Base-by-base conservation (phyloP, 1,140 invertebrate species). In the Centruroides sculpturatus region DNA sequence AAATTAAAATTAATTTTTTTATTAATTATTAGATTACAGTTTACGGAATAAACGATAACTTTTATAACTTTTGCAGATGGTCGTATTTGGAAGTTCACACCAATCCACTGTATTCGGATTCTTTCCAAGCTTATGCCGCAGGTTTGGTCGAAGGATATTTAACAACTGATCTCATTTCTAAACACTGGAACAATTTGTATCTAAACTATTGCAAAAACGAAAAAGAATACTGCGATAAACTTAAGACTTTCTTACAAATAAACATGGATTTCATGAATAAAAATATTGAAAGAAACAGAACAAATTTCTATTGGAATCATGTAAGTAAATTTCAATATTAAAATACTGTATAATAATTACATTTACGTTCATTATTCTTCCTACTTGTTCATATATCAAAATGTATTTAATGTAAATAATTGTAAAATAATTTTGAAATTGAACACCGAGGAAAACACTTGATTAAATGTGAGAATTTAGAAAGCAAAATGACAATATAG, bases 111-210 rank as follows among this genome's bases (percentile, higher is more conserved):
- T 86, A 83, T 72, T 56, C 64, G 1, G 71, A 77, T 71, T 78
- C 80, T 64, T 78, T 86, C 7, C 91, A 94, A 75, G 88, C 88
- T 0, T 91, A 85, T 71, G 85, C 86, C 3, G 89, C 90, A n/a
- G 92, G 92, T 8, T 77, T 89, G n/a, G 76, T 89, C 1, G 91
- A 94, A 74, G 90, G 89, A 0, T 83, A 82, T 41, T 70, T 89
- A 1, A 89, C 87, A 4, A 85, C 84, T 80, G 82, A 85, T 65
- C 76, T 90, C 36, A 91, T 93, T 57, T 81, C 85, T 69, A 81
- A 83, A 68, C 85, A 89, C 70, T 86, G 87, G 79, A 75, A 81
- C 67, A 89, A 90, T 69, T 89, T 86, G 1, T 80, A 89, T 35
- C 75, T 80, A 51, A 73, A 73, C 47, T 81, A 82, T 62, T 92